phyloP scores from a whole-genome alignment of 2,888 invertebrate species.

The Philereme transversata region DNA sequence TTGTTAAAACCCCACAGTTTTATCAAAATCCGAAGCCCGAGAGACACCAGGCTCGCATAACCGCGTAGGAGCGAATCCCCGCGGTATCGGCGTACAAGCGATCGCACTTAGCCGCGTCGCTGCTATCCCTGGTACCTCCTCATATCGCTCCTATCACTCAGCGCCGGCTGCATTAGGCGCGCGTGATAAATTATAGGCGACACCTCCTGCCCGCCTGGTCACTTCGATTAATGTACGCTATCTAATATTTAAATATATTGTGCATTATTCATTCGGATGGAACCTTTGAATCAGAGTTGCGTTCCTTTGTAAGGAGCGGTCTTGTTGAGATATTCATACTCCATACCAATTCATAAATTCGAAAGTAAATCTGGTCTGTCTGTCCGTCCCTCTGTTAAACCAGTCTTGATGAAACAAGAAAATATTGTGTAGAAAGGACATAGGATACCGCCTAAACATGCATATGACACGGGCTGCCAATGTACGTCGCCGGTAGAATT shows the following conservation, averaged over 20 bases:
- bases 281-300: too few species aligned
- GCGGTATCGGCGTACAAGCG: slow-evolving; percentile 79
- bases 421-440: too few species aligned
- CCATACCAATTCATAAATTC: too few species aligned
- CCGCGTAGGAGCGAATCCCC: slow-evolving; percentile 63
- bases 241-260: slow-evolving; percentile 50
- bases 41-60: slow-evolving; percentile 56
- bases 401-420: too few species aligned
- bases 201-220: slow-evolving; percentile 69
- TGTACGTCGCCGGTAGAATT: too few species aligned
- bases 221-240: slow-evolving; percentile 55
- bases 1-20: background rate
- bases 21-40: slow-evolving; percentile 29
- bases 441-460: too few species aligned
- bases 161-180: slow-evolving; percentile 64
- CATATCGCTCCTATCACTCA: slow-evolving; percentile 73
- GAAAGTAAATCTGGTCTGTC: too few species aligned
- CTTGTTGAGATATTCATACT: too few species aligned
- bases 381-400: too few species aligned
- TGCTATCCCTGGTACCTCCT: slow-evolving; percentile 62
- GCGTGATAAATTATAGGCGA: slow-evolving; percentile 69
- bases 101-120: slow-evolving; percentile 80
- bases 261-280: too few species aligned
- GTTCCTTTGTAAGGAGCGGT: too few species aligned
- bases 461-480: too few species aligned